These are phyloP conservation scores for Ridgeia piscesae DNA, from an alignment of 1,140 invertebrate species.

Conservation along the genomic window DNA sequence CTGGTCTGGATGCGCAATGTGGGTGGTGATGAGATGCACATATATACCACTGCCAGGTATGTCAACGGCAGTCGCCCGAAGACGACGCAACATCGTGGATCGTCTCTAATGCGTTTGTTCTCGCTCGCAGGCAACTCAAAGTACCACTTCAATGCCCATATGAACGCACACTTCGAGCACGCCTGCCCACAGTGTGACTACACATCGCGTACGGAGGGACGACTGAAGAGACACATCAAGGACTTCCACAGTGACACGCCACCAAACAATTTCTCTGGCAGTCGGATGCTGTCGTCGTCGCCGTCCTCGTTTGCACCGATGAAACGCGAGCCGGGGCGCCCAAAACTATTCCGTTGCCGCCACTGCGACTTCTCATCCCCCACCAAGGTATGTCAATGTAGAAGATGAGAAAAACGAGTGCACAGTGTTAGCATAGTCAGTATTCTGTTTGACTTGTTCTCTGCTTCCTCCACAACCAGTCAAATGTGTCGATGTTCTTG, in stretches of 20 bases:
- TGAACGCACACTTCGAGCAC: conserved; percentile 61
- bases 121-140: conserved; percentile 41
- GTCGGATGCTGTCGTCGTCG: conserved; percentile 59
- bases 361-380: conserved; percentile 82
- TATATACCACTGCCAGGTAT: not conserved
- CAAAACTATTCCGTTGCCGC: conserved; percentile 87
- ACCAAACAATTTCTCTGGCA: conserved; percentile 77
- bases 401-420: not conserved
- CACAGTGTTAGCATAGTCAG: not conserved
- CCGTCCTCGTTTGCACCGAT: not conserved
- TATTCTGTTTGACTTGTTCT: not conserved
- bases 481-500: too few relatives aligned
- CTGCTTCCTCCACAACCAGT: too few relatives aligned
- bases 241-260: conserved; percentile 65
- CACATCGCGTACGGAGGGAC: conserved; percentile 63
- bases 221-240: conserved; percentile 65
- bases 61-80: not conserved
- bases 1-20: too few relatives aligned
- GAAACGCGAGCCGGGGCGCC: conserved; percentile 37
- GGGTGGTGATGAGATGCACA: not conserved
- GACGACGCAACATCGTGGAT: not conserved
- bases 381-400: conserved; percentile 67
- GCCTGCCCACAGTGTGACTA: conserved; percentile 64
- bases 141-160: conserved; percentile 61
- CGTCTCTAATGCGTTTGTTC: not conserved